Base-by-base conservation (phyloP, 2,797 vertebrate genomes). In the Anabas testudineus region DNA sequence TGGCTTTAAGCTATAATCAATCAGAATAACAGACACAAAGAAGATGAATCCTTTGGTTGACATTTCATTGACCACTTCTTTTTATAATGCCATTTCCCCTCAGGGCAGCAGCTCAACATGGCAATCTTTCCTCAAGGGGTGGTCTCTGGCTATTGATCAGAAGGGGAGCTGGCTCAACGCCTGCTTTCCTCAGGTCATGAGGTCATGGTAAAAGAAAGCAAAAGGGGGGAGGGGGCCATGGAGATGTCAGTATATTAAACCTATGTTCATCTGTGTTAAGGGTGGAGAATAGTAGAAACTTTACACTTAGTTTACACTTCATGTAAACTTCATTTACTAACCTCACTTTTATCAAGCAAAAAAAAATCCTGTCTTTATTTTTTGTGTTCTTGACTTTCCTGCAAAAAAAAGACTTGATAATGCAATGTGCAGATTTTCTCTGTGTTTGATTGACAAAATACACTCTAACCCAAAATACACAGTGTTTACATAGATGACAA, bases 141-240 rank as follows among this genome's bases (percentile, higher is more conserved):
- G 86, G 89, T 90, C 88, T 86, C 54, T 79, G 68, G 75, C 76
- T 87, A 91, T 89, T 87, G 87, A 91, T 90, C 60, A 74, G 80
- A 48, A 67, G 59, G 62, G 55, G 67, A 68, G 74, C 45, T 19
- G 16, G 47, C 77, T 77, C 55, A 65, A 56, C 65, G 65, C 62
- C 71, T 46, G 55, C 74, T 74, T 61, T 69, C 74, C 57, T 65
- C 43, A 19, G 90, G 91, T 93, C 90, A 84, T 12, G 65, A 83
- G 92, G 91, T 93, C 86, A 83, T 58, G 56, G 34, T n/a, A 84
- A 74, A 78, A 82, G 52, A 89, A 87, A 89, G 46, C 57, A 68
- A 69, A 57, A 10, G 22, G 49, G 69, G 65, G 71, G 69, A 45
- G 59, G 62, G 84, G 66, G 62, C 70, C 64, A 39, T 24, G 68